Conservation (phyloP, 2,888 invertebrate genomes). For the Agrypnus murinus region DNA sequence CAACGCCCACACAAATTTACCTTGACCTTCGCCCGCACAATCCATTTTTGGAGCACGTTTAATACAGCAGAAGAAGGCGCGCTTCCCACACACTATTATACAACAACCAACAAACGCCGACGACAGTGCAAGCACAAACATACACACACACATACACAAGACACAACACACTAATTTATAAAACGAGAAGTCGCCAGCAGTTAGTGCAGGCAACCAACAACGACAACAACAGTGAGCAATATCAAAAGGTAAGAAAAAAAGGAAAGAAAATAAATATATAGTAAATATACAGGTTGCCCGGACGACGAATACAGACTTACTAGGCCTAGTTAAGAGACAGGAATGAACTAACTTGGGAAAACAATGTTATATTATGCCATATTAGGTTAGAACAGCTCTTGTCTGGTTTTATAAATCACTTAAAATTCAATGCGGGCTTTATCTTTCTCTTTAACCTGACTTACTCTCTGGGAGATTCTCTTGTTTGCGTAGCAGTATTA, state of each 20-base stretch:
- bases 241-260: background rate
- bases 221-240: background rate
- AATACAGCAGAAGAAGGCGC: conserved; percentile 27
- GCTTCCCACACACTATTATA: conserved; percentile 47
- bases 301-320: conserved; percentile 27
- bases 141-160: conserved; percentile 1
- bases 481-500: conserved; percentile 18
- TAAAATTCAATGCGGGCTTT: conserved; percentile 36
- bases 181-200: conserved; percentile 19
- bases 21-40: conserved; percentile 47
- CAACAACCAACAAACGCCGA: conserved; percentile 10
- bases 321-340: conserved; percentile 48
- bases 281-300: conserved; percentile 28
- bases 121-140: background rate
- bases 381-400: conserved; percentile 62
- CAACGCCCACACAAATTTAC: conserved; percentile 41
- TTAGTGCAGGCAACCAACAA: conserved; percentile 9
- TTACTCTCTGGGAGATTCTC: conserved; percentile 14
- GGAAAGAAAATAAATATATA: background rate
- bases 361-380: conserved; percentile 66
- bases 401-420: conserved; percentile 52
- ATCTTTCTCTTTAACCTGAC: conserved; percentile 8
- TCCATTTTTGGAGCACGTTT: conserved; percentile 40
- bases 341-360: conserved; percentile 57
- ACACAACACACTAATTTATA: too few relatives aligned